Base-by-base conservation (phyloP, 2,888 invertebrate genomes). In the Tachystola acroxantha region DNA sequence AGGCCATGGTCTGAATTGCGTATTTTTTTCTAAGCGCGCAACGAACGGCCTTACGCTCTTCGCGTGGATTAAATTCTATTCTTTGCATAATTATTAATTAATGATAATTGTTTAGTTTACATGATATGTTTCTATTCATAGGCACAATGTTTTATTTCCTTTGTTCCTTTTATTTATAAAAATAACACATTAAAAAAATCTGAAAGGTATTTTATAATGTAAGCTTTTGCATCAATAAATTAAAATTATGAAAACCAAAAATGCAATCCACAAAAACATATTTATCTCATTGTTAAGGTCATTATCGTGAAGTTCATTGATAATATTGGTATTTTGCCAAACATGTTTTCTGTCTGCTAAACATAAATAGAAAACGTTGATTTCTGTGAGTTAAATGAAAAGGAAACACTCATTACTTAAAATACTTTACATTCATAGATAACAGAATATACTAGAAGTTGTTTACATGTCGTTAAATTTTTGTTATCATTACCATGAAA, bases 1-100 rank as follows among this genome's bases (percentile, higher is more conserved):
- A 81, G 85, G 85, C 85, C 85, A 85, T 57, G 85, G 85, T 79
- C 80, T 69, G 43, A 57, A 68, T 82, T 84, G 78, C 84, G 76
- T 61, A 71, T 76, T 73, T 79, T 19, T 76, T 69, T 69, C 56
- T 53, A 43, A 61, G 53, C 61, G 52, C 65, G 57, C 58, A 56
- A 64, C 58, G 64, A 56, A 64, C 58, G 64, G 57, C 59, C 63
- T 55, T 57, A 64, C 43, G 48, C 54, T 48, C 50, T 40, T 42
- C 49, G 45, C 40, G 45, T 45, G 39, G 41, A 45, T 53, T 48
- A 49, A 45, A 42, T 36, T 40, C 28, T 46, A 35, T 41, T 42
- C 22, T 44, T 39, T 44, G 40, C 43, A 42, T 52, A 48, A 43
- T n/a, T n/a, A n/a, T n/a, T n/a, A n/a, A n/a, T 50, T 49, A 50